Conservation (phyloP, 2,113 vertebrate species). For the Tupaia chinensis region DNA sequence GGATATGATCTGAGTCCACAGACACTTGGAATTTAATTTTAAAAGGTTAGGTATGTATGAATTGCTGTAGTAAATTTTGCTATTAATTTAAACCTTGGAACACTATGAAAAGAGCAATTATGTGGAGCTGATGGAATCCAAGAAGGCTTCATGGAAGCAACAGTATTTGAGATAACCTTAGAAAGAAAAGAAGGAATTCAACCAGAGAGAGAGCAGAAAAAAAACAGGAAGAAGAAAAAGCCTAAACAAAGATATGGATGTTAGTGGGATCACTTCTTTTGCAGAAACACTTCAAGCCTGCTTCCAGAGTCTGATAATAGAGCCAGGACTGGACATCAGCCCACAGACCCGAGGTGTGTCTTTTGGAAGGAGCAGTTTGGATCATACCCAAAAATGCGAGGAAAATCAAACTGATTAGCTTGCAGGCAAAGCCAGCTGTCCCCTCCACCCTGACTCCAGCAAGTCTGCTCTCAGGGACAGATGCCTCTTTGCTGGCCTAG, state of each 20-base stretch:
- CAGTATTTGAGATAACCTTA: background rate
- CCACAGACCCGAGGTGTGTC: background rate
- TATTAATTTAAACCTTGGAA: background rate
- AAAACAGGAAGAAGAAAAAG: background rate
- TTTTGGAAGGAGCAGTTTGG: background rate
- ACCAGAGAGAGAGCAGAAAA: background rate
- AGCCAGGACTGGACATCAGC: background rate
- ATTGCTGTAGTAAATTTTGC: background rate
- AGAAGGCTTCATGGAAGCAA: background rate
- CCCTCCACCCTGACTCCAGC: background rate
- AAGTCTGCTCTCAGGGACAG: background rate
- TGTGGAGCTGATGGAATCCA: background rate
- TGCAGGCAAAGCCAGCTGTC: background rate
- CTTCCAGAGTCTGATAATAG: background rate
- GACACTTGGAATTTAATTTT: background rate
- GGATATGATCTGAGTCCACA: background rate
- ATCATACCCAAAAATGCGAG: background rate
- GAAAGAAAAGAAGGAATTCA: background rate
- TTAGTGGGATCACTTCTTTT: background rate
- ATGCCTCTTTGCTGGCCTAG: background rate
- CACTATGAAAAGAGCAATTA: background rate
- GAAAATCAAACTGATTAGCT: background rate
- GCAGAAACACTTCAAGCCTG: background rate
- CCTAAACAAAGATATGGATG: background rate
- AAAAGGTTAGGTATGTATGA: background rate